phyloP scores from a whole-genome alignment of 1,140 invertebrate genomes.

The Atta cephalotes region DNA sequence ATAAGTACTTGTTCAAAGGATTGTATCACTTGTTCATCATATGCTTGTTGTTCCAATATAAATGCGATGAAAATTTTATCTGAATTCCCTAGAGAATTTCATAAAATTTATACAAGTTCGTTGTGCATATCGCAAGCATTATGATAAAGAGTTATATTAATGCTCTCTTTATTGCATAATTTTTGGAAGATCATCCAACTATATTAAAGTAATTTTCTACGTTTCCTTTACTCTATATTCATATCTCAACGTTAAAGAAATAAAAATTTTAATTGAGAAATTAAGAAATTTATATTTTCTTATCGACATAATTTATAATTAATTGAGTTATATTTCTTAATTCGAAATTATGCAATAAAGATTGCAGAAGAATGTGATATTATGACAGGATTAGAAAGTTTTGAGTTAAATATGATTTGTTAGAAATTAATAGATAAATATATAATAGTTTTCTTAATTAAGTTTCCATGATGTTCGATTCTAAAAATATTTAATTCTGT shows the following conservation, averaged over 20 bases:
- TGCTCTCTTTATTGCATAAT: conserved; percentile 51
- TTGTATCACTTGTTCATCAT: conserved; percentile 59
- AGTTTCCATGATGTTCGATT: conserved; percentile 16
- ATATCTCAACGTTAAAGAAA: neutral
- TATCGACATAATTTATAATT: neutral
- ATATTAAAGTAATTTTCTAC: neutral
- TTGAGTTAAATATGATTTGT: conserved; percentile 32
- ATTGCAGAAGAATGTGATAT: conserved; percentile 55
- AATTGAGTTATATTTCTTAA: neutral
- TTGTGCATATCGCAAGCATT: conserved; percentile 39
- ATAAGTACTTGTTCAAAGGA: conserved; percentile 60
- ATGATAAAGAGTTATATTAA: conserved; percentile 60
- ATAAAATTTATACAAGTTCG: conserved; percentile 36
- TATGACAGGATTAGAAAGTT: conserved; percentile 40
- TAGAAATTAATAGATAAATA: conserved; percentile 35
- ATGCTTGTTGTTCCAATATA: conserved; percentile 64
- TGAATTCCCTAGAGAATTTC: conserved; percentile 29
- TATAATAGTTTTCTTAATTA: neutral
- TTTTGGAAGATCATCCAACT: neutral
- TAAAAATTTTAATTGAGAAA: neutral
- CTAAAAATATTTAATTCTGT: conserved; percentile 30
- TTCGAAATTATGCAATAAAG: conserved; percentile 33
- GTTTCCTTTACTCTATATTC: neutral
- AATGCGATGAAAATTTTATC: conserved; percentile 58
- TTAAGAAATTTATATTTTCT: conserved; percentile 6